Percentiles rank a stretch among this genome's conserved stretches.
Evolutionary conservation across 2,113 vertebrate genomes (phyloP).

Genomic region (Ellobius talpinus): DNA sequence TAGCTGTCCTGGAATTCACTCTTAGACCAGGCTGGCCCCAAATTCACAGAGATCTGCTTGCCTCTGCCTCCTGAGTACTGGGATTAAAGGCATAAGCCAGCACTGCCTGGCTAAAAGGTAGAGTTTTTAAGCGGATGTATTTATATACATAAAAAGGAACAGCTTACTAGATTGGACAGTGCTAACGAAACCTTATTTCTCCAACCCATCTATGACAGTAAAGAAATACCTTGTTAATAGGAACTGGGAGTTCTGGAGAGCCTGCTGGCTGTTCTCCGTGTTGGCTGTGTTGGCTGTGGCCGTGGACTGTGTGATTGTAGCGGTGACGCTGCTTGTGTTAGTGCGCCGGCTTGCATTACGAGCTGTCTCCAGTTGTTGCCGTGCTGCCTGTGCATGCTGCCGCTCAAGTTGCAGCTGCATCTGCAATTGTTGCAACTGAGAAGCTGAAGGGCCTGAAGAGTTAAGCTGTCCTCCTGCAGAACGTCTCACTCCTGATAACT

Average conservation of each 20-base stretch:
- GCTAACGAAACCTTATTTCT: background rate
- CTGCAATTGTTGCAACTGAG: slow-evolving; percentile 98
- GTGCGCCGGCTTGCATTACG: slow-evolving; percentile 95
- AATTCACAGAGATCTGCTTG: too few species aligned
- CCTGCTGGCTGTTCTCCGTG: slow-evolving; percentile 93
- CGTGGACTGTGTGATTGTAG: slow-evolving; percentile 92
- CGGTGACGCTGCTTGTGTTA: slow-evolving; percentile 93
- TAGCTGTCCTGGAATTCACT: too few species aligned
- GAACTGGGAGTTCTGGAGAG: slow-evolving; percentile 96
- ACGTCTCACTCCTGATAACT: slow-evolving; percentile 98
- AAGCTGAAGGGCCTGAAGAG: slow-evolving; percentile 97
- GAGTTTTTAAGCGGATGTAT: background rate
- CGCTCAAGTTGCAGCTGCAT: slow-evolving; percentile 99
- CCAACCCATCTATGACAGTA: background rate
- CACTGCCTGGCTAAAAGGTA: background rate
- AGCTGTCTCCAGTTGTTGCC: slow-evolving; percentile 97
- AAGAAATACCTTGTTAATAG: slow-evolving; percentile 95
- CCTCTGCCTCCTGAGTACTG: too few species aligned
- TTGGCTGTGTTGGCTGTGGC: slow-evolving; percentile 90
- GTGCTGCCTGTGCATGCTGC: slow-evolving; percentile 97
- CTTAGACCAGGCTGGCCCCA: too few species aligned
- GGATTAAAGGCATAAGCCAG: too few species aligned
- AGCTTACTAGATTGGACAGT: background rate
- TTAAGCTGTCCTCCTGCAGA: slow-evolving; percentile 98
- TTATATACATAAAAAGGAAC: background rate